Conservation (phyloP, 2,888 invertebrate species). For the Tribolium freemani region DNA sequence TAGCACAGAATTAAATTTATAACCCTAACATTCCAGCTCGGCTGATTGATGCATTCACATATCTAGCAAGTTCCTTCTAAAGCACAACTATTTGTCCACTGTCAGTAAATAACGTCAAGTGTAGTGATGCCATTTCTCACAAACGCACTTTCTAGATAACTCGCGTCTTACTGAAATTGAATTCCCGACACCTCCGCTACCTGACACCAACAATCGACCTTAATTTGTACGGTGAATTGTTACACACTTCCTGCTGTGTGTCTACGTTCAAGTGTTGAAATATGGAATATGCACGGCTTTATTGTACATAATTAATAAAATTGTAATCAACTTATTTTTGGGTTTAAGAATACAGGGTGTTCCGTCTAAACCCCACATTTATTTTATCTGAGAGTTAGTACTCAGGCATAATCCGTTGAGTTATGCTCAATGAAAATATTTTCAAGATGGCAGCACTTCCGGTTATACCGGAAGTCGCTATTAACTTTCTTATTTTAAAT, state of each 20-base stretch:
- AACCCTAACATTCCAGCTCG: constrained; percentile 40
- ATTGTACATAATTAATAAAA: too few relatives aligned
- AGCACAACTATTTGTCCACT: constrained; percentile 54
- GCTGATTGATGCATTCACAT: constrained; percentile 52
- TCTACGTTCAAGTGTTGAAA: neutral
- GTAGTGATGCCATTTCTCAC: constrained; percentile 53
- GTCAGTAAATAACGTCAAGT: constrained; percentile 56
- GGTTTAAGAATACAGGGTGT: too few relatives aligned
- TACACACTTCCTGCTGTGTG: constrained; percentile 2
- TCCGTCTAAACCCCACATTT: too few relatives aligned
- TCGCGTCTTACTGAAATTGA: constrained; percentile 51
- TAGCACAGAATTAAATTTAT: constrained; percentile 41
- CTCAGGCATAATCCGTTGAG: too few relatives aligned
- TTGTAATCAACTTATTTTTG: too few relatives aligned
- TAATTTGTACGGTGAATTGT: constrained; percentile 31
- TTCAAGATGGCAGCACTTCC: too few relatives aligned
- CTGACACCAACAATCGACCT: constrained; percentile 31
- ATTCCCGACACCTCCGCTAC: constrained; percentile 48
- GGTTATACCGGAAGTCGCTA: too few relatives aligned
- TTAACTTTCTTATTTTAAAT: too few relatives aligned
- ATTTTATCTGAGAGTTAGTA: too few relatives aligned
- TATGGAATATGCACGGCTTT: too few relatives aligned
- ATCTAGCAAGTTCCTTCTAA: constrained; percentile 51
- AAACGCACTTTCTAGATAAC: constrained; percentile 51
- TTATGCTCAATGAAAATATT: too few relatives aligned